A percentile compares a stretch with the other conserved stretches of the same genome.
These are phyloP conservation scores for Tautogolabrus adspersus DNA, from an alignment of 2,113 vertebrate species.

Conservation along the genomic window DNA sequence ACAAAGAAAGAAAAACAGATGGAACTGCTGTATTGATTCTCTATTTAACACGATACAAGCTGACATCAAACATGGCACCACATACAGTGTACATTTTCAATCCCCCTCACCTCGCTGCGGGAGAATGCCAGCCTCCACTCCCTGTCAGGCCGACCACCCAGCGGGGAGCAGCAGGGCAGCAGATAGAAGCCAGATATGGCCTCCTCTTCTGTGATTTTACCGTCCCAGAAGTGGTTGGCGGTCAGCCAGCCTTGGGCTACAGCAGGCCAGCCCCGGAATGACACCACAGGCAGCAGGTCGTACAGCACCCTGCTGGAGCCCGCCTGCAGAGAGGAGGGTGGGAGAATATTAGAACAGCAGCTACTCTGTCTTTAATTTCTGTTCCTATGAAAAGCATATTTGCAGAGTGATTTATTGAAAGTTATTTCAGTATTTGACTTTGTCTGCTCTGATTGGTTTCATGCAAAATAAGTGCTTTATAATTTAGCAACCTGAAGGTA, in stretches of 20 bases:
- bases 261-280: constrained; percentile 89
- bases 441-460: no score
- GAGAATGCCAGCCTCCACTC: constrained; percentile 90
- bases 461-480: no score
- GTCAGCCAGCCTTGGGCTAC: constrained; percentile 87
- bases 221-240: constrained; percentile 90
- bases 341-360: not conserved
- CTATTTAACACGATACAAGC: not conserved
- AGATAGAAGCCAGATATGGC: constrained; percentile 88
- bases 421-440: no score
- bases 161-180: constrained; percentile 85
- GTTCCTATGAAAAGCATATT: not conserved
- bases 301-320: constrained; percentile 87
- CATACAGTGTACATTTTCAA: no score
- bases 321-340: constrained; percentile 57
- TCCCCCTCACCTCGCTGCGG: constrained; percentile 83
- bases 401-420: not conserved
- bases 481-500: no score
- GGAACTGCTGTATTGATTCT: not conserved
- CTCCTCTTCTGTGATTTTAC: constrained; percentile 87
- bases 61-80: not conserved
- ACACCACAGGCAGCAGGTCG: constrained; percentile 89
- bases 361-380: not conserved
- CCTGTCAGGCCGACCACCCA: constrained; percentile 80
- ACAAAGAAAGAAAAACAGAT: not conserved